phyloP scores from a whole-genome alignment of 2,888 invertebrate species.

The Hoplodrina ambigua region DNA sequence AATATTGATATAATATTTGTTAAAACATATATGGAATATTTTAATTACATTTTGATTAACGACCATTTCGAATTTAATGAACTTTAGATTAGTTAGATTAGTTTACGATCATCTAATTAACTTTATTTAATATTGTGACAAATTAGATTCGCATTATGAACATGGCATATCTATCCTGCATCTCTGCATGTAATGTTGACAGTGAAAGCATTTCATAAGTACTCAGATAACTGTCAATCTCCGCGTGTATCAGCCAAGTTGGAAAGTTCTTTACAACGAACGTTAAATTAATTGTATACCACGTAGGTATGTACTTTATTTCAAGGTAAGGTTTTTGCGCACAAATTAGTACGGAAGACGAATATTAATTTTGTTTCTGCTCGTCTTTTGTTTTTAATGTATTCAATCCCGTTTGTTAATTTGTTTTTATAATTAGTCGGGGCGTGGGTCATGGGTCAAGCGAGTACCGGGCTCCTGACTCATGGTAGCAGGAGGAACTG shows the following conservation, averaged over 20 bases:
- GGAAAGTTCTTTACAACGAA: constrained; percentile 33
- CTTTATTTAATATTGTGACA: not conserved
- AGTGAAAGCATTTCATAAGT: constrained; percentile 59
- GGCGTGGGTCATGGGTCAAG: no score
- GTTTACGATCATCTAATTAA: constrained; percentile 14
- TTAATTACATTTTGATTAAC: not conserved
- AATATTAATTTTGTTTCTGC: constrained; percentile 10
- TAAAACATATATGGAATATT: not conserved
- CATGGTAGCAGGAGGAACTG: no score
- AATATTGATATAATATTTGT: no score
- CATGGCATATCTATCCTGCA: constrained; percentile 9
- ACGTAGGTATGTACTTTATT: constrained; percentile 1
- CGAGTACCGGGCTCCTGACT: no score
- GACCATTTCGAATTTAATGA: not conserved
- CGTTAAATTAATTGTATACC: constrained; percentile 27
- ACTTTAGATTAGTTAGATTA: not conserved
- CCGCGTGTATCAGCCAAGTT: constrained; percentile 25
- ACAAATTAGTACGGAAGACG: not conserved
- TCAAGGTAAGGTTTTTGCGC: constrained; percentile 14
- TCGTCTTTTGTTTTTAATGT: not conserved
- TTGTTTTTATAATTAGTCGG: not conserved
- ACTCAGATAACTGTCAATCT: constrained; percentile 40
- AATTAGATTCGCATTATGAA: constrained; percentile 15
- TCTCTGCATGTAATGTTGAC: constrained; percentile 28
- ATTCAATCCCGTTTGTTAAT: not conserved